Evolutionary conservation across 2,888 invertebrate genomes (phyloP), one percentile per base, ranked within the genome.

Genomic region (Pachycephus smyrnensis): DNA sequence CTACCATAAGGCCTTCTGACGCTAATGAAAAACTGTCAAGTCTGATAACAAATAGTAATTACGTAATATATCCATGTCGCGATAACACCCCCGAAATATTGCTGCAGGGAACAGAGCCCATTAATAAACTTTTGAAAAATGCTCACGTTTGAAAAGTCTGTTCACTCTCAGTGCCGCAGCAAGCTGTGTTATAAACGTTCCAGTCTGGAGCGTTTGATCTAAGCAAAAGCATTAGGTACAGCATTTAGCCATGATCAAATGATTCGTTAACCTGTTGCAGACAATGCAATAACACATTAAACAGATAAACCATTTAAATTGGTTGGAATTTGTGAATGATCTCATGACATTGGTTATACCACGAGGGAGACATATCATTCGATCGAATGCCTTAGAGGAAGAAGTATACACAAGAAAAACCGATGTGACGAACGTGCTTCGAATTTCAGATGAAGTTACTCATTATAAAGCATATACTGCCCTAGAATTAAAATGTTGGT

Each of bases 131-230:
- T 75, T 75, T 30, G 32, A 37, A 75, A 69, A 82, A 83, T 84
- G 86, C 86, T 86, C 85, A 86, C 86, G 81, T 85, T 82, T 84
- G 82, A 73, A 84, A 85, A 75, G 83, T 83, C 75, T 82, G 86
- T 82, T 85, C 85, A 84, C 81, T 86, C 81, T 84, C 84, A 82
- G 84, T 83, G 77, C 82, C 82, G 80, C 85, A 85, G 81, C 85
- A 86, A 84, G 85, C 86, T 81, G 85, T 83, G 81, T 85, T 83
- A 85, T 82, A 85, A 81, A 84, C 84, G 82, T 86, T 85, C 86
- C 86, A 86, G 79, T 85, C 84, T 75, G 86, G 83, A 77, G 82
- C 80, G 80, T 85, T 86, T 80, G 85, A 83, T 86, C 86, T 86
- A 84, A 80, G 84, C 80, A 81, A 80, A 83, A 84, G 81, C 83